These are phyloP conservation scores for Xenotilapia caudafasciata DNA, from an alignment of 2,113 vertebrate species.

Conservation along the genomic window DNA sequence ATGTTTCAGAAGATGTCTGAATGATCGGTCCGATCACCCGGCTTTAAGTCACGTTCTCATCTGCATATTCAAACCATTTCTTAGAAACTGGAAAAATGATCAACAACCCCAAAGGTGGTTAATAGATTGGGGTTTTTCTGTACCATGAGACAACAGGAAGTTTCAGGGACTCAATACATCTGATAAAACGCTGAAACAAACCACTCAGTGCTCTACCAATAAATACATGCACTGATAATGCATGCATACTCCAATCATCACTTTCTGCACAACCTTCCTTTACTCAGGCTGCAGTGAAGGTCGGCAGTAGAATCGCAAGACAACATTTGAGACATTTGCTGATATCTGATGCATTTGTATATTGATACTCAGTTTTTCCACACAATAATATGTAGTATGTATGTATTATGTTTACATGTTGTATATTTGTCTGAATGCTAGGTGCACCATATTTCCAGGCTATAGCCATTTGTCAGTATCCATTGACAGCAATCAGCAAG, in stretches of 20 bases:
- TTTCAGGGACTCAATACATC: background rate
- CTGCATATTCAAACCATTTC: too few relatives aligned
- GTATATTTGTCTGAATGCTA: background rate
- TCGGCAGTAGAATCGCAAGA: accelerated
- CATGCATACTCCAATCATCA: accelerated
- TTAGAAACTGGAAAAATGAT: too few relatives aligned
- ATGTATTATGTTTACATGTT: accelerated
- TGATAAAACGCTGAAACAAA: accelerated
- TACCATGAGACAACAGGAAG: too few relatives aligned
- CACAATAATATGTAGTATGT: accelerated
- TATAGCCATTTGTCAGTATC: accelerated
- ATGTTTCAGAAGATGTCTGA: too few relatives aligned
- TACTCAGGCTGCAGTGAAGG: accelerated
- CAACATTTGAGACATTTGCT: accelerated
- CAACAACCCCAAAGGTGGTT: too few relatives aligned
- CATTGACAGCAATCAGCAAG: accelerated
- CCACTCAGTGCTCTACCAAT: accelerated
- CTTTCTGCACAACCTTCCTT: background rate
- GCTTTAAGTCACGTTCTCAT: too few relatives aligned
- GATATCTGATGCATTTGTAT: background rate
- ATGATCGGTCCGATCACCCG: too few relatives aligned
- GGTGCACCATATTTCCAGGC: background rate
- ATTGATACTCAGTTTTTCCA: background rate
- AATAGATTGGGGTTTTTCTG: too few relatives aligned
- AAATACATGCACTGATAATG: background rate